These are phyloP conservation scores for Scaptomyza reducta DNA, from an alignment of 2,888 invertebrate species.

Conservation along the genomic window DNA sequence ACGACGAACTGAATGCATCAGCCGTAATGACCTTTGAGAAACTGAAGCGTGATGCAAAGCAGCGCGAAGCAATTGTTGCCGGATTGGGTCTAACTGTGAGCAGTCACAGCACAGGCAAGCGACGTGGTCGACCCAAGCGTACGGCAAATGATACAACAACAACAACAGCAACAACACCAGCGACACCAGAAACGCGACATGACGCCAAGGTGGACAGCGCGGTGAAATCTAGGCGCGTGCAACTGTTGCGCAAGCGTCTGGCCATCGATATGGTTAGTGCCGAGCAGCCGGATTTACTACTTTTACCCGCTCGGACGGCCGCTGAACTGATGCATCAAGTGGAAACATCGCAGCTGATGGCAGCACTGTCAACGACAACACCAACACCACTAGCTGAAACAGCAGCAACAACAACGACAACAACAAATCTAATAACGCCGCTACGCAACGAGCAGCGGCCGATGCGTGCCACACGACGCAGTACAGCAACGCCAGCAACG, in stretches of 20 bases:
- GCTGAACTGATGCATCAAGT: conserved; percentile 27
- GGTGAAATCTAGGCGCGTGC: conserved; percentile 81
- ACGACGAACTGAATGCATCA: conserved; percentile 12
- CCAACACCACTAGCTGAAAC: conserved; percentile 7
- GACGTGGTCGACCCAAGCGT: conserved; percentile 85
- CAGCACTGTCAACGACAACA: background rate
- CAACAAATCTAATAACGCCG: conserved; percentile 34
- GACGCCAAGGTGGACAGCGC: conserved; percentile 43
- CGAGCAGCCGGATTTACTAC: conserved; percentile 50
- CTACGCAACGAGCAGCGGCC: conserved; percentile 69
- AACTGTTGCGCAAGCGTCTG: conserved; percentile 79
- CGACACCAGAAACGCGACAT: conserved; percentile 4
- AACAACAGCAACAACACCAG: conserved; percentile 2
- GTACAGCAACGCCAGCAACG: conserved; percentile 31
- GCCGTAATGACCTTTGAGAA: conserved; percentile 6
- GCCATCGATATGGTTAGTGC: conserved; percentile 82
- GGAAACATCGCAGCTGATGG: conserved; percentile 8
- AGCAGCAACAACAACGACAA: background rate
- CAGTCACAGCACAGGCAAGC: conserved; percentile 46
- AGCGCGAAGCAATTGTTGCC: conserved; percentile 1
- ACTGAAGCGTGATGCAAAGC: background rate
- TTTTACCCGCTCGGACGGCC: background rate
- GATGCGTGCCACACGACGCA: conserved; percentile 78
- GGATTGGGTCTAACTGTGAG: conserved; percentile 5
- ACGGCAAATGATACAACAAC: conserved; percentile 34